Base-by-base conservation (phyloP, 1,140 invertebrate species). In the Triops cancriformis region DNA sequence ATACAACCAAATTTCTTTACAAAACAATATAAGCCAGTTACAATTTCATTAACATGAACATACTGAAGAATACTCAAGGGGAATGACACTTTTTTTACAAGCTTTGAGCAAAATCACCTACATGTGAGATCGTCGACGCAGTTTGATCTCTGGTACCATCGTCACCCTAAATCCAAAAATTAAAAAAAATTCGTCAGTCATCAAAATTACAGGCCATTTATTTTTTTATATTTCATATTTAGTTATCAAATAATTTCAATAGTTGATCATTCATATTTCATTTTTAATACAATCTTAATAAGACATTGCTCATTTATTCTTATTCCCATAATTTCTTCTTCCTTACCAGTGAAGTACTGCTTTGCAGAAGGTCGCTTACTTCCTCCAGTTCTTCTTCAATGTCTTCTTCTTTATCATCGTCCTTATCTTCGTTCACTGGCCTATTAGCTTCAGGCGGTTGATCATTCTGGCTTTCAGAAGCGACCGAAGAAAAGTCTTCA, bases 21-120 rank as follows among this genome's bases (percentile, higher is more conserved):
- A 37, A 37, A 37, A 37, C 31, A 37, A 37, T 37, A 37, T 37
- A 37, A 2, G 7, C 31, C 7, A 37, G 2, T 37, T 4, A 4
- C 31, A 37, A 37, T 37, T 37, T 37, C 2, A 37, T 37, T 37
- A 37, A 37, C 2, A 37, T 7, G 7, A 37, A 7, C 2, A 37
- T 37, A 37, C 7, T 2, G 7, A 4, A 7, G 31, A 7, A 7
- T 64, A 23, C 23, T 64, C 6, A 9, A 64, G 23, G 43, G 43
- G 51, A 64, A 64, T 64, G 7, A 2, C 31, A 37, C n/a, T 45
- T 64, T 64, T 23, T 14, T 64, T 64, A 64, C 51, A 64, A 2
- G 18, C 51, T 64, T 64, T 64, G 51, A 64, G 51, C 51, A 64
- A 64, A 64, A 64, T 64, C 51, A 64, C 51, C 51, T 6, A 64